Conservation (phyloP, 2,888 invertebrate genomes). For the Ditylenchus weischeri region DNA sequence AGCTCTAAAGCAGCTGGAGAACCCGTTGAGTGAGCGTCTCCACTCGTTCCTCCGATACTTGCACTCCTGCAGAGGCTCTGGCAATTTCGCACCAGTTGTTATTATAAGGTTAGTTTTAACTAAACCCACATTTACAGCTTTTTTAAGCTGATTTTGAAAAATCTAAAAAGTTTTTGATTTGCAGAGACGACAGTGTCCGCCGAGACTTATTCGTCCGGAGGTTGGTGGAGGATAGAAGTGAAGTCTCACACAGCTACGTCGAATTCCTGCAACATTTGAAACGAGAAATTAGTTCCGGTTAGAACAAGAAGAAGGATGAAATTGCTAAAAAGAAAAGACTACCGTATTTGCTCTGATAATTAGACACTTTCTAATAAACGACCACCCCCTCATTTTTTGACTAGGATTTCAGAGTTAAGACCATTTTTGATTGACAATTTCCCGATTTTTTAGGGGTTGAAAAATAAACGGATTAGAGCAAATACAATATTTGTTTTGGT, state of each 20-base stretch:
- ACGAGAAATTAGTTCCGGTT: conserved; percentile 43
- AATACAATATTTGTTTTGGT: conserved; percentile 1
- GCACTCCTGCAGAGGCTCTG: conserved; percentile 23
- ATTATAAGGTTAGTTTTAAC: conserved; percentile 28
- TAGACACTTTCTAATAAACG: too few species aligned
- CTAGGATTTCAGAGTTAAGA: too few species aligned
- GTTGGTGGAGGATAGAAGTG: conserved; percentile 88
- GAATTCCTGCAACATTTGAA: conserved; percentile 87
- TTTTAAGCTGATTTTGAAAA: neutral
- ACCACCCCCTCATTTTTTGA: too few species aligned
- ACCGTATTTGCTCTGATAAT: too few species aligned
- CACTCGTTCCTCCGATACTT: conserved; percentile 31
- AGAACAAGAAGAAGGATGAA: conserved; percentile 1
- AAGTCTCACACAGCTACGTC: conserved; percentile 89
- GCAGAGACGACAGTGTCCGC: conserved; percentile 84
- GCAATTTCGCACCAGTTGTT: conserved; percentile 35
- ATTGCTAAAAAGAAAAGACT: neutral
- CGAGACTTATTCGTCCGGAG: conserved; percentile 79
- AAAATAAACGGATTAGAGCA: too few species aligned
- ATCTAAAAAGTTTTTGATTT: conserved; percentile 46
- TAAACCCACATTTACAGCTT: neutral
- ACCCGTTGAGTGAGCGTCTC: conserved; percentile 29
- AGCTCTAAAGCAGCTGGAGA: conserved; percentile 24
- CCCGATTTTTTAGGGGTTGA: too few species aligned
- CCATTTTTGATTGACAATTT: too few species aligned